phyloP scores from a whole-genome alignment of 2,113 vertebrate species.

The human (Homo sapiens) region GRCh38 chr2:233198501-233199000 shows the following conservation, averaged over 20 bases:
- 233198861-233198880: background rate
- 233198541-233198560: background rate
- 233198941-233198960: no score
- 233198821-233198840: background rate
- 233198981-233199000: no score
- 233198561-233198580: no score
- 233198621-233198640: background rate
- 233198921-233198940: no score
- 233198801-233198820: background rate
- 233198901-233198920: no score
- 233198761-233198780: background rate
- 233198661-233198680: rapidly evolving
- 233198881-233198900: rapidly evolving
- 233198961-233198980: no score
- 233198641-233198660: background rate
- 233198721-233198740: background rate
- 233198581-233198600: background rate
- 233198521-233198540: background rate
- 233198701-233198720: background rate
- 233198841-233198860: background rate
- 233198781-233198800: background rate
- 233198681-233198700: background rate
- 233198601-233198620: background rate
- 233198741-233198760: background rate
- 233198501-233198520: background rate